A percentile compares a stretch with the other conserved stretches of the same genome.
phyloP scores from a whole-genome alignment of 2,888 invertebrate species.

The Syrphus vitripennis region DNA sequence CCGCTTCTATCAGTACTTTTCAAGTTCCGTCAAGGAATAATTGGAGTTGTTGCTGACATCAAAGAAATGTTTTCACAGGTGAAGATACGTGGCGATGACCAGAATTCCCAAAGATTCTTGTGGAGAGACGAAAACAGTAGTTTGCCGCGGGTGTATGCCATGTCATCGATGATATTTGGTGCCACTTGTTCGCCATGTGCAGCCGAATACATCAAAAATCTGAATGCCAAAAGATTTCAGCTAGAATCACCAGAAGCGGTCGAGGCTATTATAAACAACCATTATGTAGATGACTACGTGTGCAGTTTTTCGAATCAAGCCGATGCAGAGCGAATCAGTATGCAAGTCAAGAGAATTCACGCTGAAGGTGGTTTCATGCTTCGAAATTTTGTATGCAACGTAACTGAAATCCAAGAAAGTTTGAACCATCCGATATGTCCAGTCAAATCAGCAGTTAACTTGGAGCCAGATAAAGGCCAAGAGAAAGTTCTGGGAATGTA shows the following conservation, averaged over 20 bases:
- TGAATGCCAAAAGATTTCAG: background rate
- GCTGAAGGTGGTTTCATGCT: constrained; percentile 29
- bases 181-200: too few species aligned
- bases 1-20: background rate
- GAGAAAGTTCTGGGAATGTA: constrained; percentile 69
- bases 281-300: background rate
- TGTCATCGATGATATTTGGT: too few species aligned
- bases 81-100: too few species aligned
- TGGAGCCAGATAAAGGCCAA: background rate
- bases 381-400: background rate
- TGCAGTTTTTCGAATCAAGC: background rate
- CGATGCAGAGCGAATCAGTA: background rate
- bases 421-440: background rate
- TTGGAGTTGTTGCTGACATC: background rate
- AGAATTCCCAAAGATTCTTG: too few species aligned
- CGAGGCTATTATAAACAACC: background rate
- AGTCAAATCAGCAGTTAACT: background rate
- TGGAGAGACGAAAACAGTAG: too few species aligned
- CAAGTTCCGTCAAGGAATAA: background rate
- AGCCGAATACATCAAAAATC: background rate
- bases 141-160: background rate
- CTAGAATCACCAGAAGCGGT: background rate
- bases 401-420: background rate
- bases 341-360: background rate
- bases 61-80: background rate